These are phyloP conservation scores for Anhinga anhinga DNA, from an alignment of 2,113 vertebrate species.

Conservation along the genomic window DNA sequence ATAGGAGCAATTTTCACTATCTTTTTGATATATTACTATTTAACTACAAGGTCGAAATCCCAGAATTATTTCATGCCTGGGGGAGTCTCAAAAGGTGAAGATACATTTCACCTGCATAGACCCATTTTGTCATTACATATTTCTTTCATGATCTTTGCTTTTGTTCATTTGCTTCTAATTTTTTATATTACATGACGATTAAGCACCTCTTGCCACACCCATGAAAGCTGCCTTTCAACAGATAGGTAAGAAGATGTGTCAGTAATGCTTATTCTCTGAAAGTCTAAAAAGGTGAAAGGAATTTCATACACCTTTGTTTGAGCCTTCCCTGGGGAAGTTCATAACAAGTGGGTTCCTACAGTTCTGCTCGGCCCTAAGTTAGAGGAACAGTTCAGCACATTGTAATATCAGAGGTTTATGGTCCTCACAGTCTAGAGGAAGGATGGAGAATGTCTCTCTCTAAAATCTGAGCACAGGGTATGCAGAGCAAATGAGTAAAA, in stretches of 20 bases:
- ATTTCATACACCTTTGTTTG: neutral
- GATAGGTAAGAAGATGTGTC: neutral
- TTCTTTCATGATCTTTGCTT: neutral
- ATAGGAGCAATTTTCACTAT: neutral
- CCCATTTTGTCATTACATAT: neutral
- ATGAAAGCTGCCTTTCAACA: constrained; percentile 11
- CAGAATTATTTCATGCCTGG: constrained; percentile 37
- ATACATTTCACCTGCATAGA: constrained; percentile 3
- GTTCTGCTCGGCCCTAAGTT: neutral
- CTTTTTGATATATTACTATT: constrained; percentile 30
- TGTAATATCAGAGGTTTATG: neutral
- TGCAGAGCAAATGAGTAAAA: neutral
- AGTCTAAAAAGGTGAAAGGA: neutral
- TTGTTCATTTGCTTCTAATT: neutral
- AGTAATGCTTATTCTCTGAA: constrained; percentile 15
- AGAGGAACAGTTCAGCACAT: neutral
- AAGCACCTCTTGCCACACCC: neutral
- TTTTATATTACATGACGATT: neutral
- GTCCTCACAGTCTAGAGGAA: neutral
- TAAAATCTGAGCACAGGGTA: neutral
- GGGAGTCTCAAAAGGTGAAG: constrained; percentile 19
- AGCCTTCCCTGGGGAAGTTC: neutral
- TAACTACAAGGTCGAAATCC: constrained; percentile 50
- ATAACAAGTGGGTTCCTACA: neutral
- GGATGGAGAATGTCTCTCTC: neutral